phyloP scores from a whole-genome alignment of 2,797 vertebrate genomes.

The Platalea minor region DNA sequence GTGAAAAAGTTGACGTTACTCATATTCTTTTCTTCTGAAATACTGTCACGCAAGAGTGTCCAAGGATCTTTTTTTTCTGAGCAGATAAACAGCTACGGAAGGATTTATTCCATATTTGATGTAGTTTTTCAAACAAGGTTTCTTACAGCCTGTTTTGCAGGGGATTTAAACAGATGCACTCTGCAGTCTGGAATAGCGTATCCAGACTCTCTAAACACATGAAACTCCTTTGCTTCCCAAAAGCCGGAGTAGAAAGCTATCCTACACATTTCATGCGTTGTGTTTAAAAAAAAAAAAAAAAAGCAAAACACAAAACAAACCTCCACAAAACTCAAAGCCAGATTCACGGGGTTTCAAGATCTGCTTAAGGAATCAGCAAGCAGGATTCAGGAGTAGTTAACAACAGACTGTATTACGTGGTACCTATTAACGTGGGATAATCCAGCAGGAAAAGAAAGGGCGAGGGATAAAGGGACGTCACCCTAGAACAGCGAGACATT shows the following conservation, averaged over 20 bases:
- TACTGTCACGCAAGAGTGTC: background rate
- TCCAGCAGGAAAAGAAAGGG: slow-evolving; percentile 35
- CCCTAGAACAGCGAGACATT: background rate
- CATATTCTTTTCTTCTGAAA: background rate
- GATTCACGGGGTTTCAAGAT: background rate
- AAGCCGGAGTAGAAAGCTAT: background rate
- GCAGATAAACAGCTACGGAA: background rate
- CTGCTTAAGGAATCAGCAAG: slow-evolving; percentile 41
- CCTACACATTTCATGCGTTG: background rate
- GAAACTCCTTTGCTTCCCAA: background rate
- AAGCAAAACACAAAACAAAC: background rate
- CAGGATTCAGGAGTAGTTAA: slow-evolving; percentile 9
- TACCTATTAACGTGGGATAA: slow-evolving; percentile 32
- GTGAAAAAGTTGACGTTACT: background rate
- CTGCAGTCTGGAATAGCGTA: background rate
- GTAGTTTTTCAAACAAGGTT: background rate
- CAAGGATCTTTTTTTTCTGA: background rate
- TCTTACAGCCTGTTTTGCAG: background rate
- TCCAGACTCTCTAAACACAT: background rate
- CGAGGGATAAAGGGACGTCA: background rate
- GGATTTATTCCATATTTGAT: background rate
- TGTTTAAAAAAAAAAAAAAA: background rate
- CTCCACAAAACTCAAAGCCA: background rate
- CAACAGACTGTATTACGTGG: background rate
- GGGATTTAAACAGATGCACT: background rate